Conservation (phyloP, 1,140 invertebrate species). For the Drosophila orosa region DNA sequence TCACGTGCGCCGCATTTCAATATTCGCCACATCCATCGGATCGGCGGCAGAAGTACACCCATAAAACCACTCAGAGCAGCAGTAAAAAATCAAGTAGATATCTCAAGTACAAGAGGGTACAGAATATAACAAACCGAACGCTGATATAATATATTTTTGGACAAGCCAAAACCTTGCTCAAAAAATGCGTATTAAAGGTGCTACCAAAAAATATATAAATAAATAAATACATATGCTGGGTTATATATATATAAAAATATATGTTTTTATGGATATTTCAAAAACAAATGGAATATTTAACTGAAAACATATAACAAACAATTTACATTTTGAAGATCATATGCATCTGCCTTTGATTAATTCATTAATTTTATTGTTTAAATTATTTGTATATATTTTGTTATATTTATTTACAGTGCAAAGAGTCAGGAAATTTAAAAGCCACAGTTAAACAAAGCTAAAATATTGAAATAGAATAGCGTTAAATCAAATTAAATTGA, state of each 20-base stretch:
- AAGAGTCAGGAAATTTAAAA: neutral
- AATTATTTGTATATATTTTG: neutral
- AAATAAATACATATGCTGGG: neutral
- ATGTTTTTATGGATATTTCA: too few species aligned
- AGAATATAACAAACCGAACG: neutral
- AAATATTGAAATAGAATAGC: conserved; percentile 44
- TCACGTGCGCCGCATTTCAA: conserved; percentile 69
- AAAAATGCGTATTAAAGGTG: too few species aligned
- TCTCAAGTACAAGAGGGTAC: neutral
- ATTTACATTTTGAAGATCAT: neutral
- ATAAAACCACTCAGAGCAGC: conserved; percentile 7
- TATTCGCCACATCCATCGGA: conserved; percentile 25
- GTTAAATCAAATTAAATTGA: conserved; percentile 69
- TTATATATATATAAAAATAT: too few species aligned
- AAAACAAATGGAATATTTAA: too few species aligned
- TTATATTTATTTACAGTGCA: conserved; percentile 1
- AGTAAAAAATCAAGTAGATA: conserved; percentile 6
- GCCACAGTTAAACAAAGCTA: conserved; percentile 6
- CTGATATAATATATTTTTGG: too few species aligned
- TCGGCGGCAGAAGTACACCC: conserved; percentile 7
- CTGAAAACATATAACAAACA: too few species aligned
- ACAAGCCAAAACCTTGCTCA: too few species aligned
- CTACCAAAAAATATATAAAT: neutral
- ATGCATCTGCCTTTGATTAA: too few species aligned
- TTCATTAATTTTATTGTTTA: neutral